Percentiles rank a stretch among this genome's conserved stretches.
Conservation (phyloP, 2,113 vertebrate species). For the Noctilio leporinus region DNA sequence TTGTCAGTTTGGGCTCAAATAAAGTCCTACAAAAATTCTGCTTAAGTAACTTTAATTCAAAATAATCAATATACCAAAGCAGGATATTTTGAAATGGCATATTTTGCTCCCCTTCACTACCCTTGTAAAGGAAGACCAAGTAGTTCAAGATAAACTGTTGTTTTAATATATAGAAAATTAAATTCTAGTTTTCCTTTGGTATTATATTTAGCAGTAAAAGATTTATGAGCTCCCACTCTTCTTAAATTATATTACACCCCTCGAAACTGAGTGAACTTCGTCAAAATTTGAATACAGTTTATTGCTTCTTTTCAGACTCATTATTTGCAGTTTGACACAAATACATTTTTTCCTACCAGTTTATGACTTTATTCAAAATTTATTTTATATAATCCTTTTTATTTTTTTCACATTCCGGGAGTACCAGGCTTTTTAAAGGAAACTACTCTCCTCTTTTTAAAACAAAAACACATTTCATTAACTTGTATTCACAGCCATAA, state of each 20-base stretch:
- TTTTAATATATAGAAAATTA: conserved; percentile 2
- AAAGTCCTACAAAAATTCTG: neutral
- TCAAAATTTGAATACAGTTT: neutral
- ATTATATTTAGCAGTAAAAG: neutral
- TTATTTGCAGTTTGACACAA: neutral
- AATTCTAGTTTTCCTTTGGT: neutral
- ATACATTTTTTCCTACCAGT: neutral
- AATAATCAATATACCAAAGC: neutral
- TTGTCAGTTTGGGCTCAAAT: neutral
- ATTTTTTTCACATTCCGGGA: neutral
- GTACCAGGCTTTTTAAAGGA: neutral
- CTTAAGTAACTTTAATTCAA: neutral
- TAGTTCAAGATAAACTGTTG: neutral
- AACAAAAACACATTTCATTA: neutral
- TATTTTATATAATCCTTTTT: neutral
- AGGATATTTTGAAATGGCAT: neutral
- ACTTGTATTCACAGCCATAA: neutral
- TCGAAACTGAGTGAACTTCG: neutral
- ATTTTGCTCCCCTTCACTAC: neutral
- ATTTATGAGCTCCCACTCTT: neutral
- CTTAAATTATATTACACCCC: neutral
- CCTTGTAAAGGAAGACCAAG: neutral
- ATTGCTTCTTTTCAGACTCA: neutral
- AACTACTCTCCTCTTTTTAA: neutral
- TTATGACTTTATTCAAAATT: neutral